phyloP scores from a whole-genome alignment of 2,113 vertebrate genomes.

The Eubucco bourcierii region DNA sequence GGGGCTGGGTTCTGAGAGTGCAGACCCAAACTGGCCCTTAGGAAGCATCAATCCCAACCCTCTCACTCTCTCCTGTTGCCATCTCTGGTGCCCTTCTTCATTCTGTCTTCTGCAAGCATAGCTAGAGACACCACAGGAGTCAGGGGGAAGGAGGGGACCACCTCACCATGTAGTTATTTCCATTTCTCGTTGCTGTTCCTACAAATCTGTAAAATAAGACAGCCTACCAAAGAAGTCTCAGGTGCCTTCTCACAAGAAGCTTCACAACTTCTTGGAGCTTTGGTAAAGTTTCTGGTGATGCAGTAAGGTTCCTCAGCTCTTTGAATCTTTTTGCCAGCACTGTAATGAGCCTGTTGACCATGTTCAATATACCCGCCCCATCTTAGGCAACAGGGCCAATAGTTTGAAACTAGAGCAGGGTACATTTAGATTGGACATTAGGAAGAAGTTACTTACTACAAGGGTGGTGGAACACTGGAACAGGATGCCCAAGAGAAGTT shows the following conservation, averaged over 20 bases:
- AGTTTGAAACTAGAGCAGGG: too few species aligned
- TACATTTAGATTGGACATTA: too few species aligned
- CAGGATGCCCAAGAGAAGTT: too few species aligned
- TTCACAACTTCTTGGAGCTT: background rate
- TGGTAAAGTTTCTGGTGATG: background rate
- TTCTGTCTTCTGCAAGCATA: background rate
- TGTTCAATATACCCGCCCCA: background rate
- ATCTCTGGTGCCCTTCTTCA: background rate
- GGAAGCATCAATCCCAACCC: rapidly evolving
- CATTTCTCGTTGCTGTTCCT: background rate
- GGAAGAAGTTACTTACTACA: too few species aligned
- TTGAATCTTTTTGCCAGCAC: background rate
- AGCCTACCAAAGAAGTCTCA: background rate
- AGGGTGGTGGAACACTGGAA: too few species aligned
- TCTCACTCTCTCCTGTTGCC: background rate
- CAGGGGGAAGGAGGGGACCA: background rate
- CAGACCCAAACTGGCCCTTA: background rate
- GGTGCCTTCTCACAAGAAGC: background rate
- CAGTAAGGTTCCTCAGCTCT: background rate
- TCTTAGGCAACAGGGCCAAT: too few species aligned
- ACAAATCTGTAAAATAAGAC: background rate
- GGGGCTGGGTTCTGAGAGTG: background rate
- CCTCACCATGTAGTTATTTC: background rate
- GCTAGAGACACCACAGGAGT: background rate
- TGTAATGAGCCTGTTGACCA: background rate